Conservation (phyloP, 2,113 vertebrate species). For the Lanius collurio region DNA sequence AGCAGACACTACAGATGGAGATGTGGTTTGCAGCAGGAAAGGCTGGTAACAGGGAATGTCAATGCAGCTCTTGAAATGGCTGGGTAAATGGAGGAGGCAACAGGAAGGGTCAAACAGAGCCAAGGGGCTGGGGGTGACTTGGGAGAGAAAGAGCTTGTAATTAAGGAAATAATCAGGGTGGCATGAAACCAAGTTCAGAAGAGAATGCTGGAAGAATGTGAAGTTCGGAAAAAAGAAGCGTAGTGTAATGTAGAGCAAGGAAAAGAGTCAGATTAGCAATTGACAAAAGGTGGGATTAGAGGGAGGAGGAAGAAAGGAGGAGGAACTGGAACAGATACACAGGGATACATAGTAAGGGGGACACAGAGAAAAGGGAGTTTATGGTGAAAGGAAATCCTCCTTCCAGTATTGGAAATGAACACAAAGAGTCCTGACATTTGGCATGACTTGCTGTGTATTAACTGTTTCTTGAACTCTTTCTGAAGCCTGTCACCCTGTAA, state of each 20-base stretch:
- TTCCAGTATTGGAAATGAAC: background rate
- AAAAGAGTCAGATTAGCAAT: background rate
- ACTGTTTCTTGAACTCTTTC: background rate
- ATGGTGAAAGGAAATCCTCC: background rate
- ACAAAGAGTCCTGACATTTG: background rate
- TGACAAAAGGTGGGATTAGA: background rate
- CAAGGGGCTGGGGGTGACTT: background rate
- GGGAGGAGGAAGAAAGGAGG: background rate
- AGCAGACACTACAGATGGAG: background rate
- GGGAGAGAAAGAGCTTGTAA: background rate
- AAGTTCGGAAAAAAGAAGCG: background rate
- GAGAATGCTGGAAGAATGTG: background rate
- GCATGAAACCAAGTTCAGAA: background rate
- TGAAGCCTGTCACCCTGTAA: background rate
- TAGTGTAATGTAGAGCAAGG: background rate
- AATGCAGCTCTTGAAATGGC: background rate
- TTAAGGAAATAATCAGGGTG: background rate
- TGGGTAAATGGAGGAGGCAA: background rate
- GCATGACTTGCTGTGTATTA: background rate
- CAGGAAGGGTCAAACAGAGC: background rate
- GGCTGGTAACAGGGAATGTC: background rate
- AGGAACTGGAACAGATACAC: background rate
- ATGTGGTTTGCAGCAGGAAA: background rate
- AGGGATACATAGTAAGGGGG: background rate
- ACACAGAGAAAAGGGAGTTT: background rate